Evolutionary conservation across 2,888 invertebrate genomes (phyloP).

Genomic region (Hedya salicella): DNA sequence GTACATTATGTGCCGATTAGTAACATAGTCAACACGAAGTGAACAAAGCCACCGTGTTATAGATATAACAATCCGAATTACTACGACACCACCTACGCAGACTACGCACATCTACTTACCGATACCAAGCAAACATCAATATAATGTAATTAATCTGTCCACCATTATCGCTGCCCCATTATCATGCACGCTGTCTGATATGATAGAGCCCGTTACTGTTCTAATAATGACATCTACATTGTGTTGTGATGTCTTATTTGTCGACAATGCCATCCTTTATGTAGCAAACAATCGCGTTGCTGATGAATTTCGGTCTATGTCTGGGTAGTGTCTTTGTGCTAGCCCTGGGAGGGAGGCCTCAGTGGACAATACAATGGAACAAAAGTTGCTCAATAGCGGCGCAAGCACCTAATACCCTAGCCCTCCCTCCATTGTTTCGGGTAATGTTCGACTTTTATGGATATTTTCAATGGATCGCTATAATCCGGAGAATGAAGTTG

Average conservation of each 20-base stretch:
- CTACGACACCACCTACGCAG: constrained; percentile 4
- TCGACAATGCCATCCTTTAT: constrained; percentile 84
- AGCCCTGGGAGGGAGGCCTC: constrained; percentile 65
- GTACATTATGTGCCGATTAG: constrained; percentile 7
- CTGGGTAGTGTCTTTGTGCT: constrained; percentile 81
- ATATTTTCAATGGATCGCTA: constrained; percentile 84
- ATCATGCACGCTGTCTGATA: constrained; percentile 28
- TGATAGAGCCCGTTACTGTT: constrained; percentile 54
- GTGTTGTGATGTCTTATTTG: constrained; percentile 83
- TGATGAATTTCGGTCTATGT: constrained; percentile 85
- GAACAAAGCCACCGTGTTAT: constrained; percentile 12
- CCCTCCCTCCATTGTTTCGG: constrained; percentile 83
- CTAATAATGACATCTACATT: constrained; percentile 82
- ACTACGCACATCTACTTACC: constrained; percentile 24
- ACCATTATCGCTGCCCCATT: constrained; percentile 26
- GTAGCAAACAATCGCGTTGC: constrained; percentile 84
- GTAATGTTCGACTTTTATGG: constrained; percentile 85
- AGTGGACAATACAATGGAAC: constrained; percentile 84
- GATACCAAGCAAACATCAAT: constrained; percentile 35
- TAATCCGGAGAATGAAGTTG: constrained; percentile 81
- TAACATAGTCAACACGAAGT: constrained; percentile 3
- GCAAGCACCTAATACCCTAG: constrained; percentile 83
- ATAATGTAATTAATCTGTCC: constrained; percentile 36
- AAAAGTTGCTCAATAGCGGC: constrained; percentile 83
- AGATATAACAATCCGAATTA: constrained; percentile 10